Evolutionary conservation across 2,888 invertebrate species (phyloP).

Genomic region (Furcula furcula): DNA sequence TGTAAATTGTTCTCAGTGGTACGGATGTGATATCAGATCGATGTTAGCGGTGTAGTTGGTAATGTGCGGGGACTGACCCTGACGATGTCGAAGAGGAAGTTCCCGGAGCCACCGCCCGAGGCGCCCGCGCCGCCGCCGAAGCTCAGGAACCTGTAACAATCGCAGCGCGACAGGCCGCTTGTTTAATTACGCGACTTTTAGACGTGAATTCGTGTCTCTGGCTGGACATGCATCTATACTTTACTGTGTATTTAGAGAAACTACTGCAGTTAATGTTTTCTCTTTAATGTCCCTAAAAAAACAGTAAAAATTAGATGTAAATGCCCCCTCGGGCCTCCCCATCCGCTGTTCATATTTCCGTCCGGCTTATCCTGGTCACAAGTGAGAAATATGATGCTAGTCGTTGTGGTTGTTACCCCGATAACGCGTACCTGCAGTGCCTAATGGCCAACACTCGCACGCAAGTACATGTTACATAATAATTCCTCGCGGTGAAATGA

Average conservation of each 20-base stretch:
- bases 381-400: too few species aligned
- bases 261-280: too few species aligned
- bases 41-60: neutral
- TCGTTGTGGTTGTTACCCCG: too few species aligned
- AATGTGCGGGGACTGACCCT: constrained; percentile 84
- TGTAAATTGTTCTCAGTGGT: neutral
- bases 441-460: constrained; percentile 13
- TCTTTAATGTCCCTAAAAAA: too few species aligned
- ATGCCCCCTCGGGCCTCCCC: too few species aligned
- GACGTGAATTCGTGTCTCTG: neutral
- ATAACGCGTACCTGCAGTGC: too few species aligned
- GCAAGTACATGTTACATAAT: constrained; percentile 39
- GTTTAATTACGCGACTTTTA: constrained; percentile 1
- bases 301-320: too few species aligned
- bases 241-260: neutral
- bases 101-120: constrained; percentile 89
- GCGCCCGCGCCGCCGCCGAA: constrained; percentile 80
- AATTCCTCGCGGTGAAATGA: constrained; percentile 30
- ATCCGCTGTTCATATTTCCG: too few species aligned
- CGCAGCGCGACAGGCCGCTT: neutral
- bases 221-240: neutral
- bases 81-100: constrained; percentile 94
- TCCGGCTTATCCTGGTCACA: too few species aligned
- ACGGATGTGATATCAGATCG: neutral
- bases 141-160: constrained; percentile 80